Evolutionary conservation across 2,113 vertebrate species (phyloP).

Genomic region (Orthonyx spaldingii): DNA sequence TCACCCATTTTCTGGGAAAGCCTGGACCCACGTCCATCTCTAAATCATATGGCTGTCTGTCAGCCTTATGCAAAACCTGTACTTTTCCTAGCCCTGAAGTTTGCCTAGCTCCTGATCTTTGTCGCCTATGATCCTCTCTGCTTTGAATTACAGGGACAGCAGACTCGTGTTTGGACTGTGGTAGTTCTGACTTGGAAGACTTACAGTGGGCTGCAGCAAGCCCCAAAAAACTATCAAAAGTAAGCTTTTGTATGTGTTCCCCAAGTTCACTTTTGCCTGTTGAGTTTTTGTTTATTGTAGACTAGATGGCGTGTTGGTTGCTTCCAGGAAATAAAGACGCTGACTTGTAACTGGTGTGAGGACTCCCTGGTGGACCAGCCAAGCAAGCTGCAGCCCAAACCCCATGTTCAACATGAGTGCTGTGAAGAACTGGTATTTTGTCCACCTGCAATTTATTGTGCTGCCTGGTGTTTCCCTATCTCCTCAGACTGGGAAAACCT

Average conservation of each 20-base stretch:
- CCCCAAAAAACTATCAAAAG: background rate
- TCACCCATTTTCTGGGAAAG: background rate
- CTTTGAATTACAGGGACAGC: background rate
- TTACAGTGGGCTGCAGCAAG: background rate
- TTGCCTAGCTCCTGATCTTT: background rate
- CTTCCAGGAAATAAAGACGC: background rate
- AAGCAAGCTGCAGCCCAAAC: background rate
- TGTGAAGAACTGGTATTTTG: background rate
- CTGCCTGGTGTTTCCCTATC: background rate
- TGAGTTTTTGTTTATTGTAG: background rate
- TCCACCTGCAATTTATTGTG: background rate
- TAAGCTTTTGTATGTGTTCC: background rate
- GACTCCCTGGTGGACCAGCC: background rate
- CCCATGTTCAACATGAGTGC: background rate
- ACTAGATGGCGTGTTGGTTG: background rate
- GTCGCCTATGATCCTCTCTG: background rate
- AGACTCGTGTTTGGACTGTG: background rate
- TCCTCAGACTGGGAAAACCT: background rate
- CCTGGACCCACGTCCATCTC: background rate
- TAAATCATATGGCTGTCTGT: background rate
- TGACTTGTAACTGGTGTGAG: background rate
- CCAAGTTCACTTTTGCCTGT: background rate
- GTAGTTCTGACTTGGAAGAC: background rate
- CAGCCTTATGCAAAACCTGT: background rate
- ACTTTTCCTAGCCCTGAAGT: background rate